Conservation (phyloP, 2,113 vertebrate species). For the Apeltes quadracus region DNA sequence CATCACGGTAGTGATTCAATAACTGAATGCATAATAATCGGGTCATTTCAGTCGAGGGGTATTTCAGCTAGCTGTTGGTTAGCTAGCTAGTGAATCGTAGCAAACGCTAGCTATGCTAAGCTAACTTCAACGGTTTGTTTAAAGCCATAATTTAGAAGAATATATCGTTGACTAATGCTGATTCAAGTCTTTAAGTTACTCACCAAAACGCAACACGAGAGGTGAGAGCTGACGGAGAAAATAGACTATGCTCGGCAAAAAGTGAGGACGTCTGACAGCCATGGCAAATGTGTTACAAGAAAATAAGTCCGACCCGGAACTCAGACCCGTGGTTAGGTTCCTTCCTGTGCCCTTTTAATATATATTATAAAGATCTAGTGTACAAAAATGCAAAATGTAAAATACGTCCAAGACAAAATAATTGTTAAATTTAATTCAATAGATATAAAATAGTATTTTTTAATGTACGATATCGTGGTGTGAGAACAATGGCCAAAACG, state of each 20-base stretch:
- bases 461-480: neutral
- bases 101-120: neutral
- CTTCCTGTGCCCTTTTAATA: neutral
- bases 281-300: conserved; percentile 26
- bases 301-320: conserved; percentile 56
- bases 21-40: neutral
- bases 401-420: neutral
- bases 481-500: neutral
- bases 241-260: neutral
- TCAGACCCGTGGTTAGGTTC: conserved; percentile 6
- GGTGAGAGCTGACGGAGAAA: neutral
- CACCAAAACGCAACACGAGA: conserved; percentile 10
- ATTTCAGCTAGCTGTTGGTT: neutral
- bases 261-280: neutral
- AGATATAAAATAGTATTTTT: neutral
- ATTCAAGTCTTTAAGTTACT: neutral
- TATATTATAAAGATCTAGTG: neutral
- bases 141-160: neutral
- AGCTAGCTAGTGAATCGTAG: neutral
- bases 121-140: neutral
- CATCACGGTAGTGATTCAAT: neutral
- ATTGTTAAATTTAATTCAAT: neutral
- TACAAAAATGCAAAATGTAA: neutral
- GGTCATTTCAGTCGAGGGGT: neutral
- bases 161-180: neutral